phyloP scores from a whole-genome alignment of 2,888 invertebrate species.

The Xanthorhoe designata region DNA sequence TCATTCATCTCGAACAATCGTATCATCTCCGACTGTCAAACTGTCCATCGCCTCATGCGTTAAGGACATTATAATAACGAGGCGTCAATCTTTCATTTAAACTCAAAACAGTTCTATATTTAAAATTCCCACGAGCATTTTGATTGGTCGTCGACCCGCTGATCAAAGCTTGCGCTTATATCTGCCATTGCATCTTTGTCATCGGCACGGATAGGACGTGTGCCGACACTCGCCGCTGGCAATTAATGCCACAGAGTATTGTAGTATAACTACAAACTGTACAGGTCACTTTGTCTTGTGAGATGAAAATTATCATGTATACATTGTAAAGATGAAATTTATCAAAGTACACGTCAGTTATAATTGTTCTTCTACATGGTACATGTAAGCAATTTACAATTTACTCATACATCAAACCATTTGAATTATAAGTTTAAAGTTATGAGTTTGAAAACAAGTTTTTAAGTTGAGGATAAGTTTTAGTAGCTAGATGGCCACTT shows the following conservation, averaged over 20 bases:
- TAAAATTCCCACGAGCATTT: slow-evolving; percentile 64
- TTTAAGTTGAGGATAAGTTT: too few species aligned
- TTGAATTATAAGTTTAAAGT: too few species aligned
- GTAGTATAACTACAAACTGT: neutral
- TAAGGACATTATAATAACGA: slow-evolving; percentile 1
- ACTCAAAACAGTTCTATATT: slow-evolving; percentile 16
- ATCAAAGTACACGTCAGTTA: neutral
- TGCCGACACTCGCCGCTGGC: slow-evolving; percentile 76
- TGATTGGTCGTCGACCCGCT: slow-evolving; percentile 78
- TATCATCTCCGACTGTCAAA: neutral
- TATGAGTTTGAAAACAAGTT: too few species aligned
- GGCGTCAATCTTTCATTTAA: slow-evolving; percentile 13
- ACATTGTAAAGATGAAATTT: neutral
- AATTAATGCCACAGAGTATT: slow-evolving; percentile 69
- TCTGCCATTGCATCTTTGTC: slow-evolving; percentile 78
- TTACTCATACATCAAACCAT: too few species aligned
- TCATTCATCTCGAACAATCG: neutral
- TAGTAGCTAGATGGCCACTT: too few species aligned
- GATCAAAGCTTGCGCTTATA: slow-evolving; percentile 78
- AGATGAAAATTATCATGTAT: neutral
- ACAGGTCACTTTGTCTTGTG: neutral
- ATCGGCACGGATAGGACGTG: slow-evolving; percentile 71
- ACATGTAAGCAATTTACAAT: too few species aligned
- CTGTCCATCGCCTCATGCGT: neutral
- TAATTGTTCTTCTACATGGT: neutral